phyloP scores from a whole-genome alignment of 2,113 vertebrate genomes.

The Odobenus rosmarus region DNA sequence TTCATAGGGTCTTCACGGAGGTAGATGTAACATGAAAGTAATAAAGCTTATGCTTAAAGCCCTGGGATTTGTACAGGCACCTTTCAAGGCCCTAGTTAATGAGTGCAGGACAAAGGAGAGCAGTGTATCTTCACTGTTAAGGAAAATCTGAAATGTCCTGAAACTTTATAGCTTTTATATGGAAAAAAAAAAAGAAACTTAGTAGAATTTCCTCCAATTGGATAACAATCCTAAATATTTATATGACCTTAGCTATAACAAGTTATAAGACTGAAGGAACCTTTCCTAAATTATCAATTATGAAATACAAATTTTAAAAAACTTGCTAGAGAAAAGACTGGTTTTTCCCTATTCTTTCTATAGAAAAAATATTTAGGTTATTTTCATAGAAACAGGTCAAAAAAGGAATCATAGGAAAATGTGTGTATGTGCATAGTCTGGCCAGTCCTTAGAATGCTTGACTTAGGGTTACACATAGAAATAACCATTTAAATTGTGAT shows the following conservation, averaged over 20 bases:
- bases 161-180: neutral
- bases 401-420: neutral
- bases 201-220: neutral
- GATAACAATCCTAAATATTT: neutral
- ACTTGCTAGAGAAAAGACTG: neutral
- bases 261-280: neutral
- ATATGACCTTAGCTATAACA: neutral
- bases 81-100: neutral
- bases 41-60: neutral
- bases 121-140: neutral
- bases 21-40: neutral
- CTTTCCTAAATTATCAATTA: slow-evolving; percentile 14
- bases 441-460: neutral
- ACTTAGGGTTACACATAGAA: neutral
- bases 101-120: neutral
- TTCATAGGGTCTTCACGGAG: neutral
- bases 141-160: neutral
- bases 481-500: neutral
- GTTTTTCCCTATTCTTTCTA: neutral
- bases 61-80: neutral
- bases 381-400: neutral
- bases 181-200: neutral
- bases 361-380: neutral
- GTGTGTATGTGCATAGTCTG: neutral
- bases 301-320: slow-evolving; percentile 8